Evolutionary conservation across 2,797 vertebrate genomes (phyloP), one percentile per base, ranked within the genome.

Genomic region (Acestrorhynchus altus): DNA sequence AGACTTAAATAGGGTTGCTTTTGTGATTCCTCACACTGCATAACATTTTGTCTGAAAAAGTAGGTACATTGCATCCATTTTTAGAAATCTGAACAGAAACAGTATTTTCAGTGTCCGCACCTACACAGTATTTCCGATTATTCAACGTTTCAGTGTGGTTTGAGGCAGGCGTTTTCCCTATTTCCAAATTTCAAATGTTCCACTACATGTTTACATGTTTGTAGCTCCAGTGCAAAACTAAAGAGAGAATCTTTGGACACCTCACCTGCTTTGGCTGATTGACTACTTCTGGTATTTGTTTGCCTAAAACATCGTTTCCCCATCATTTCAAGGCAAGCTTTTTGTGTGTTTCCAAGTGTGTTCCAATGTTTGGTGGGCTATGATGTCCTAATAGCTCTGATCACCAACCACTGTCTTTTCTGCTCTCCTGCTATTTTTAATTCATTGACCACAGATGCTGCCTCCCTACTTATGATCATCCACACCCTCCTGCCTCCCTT

Each of bases 371-470:
- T 89, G 83, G 78, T 81, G 84, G 84, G 85, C 91, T 92, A 92
- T 93, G 90, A 94, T 94, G 89, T 90, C 89, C 92, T 89, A 93
- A 95, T 93, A 94, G 93, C 88, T 84, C 88, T 92, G 93, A 93
- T 95, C 93, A 91, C 89, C 89, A 90, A 90, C 90, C 91, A 91
- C 91, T 91, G 92, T 92, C 92, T 92, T 90, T 90, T 91, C 90
- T 91, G 90, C 90, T 93, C 88, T 46, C 90, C 91, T 93, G 89
- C 91, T 93, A 93, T 94, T 94, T 94, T 94, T 94, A 94, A 94
- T 94, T 94, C 92, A 88, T 90, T 93, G 91, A 90, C 92, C 92
- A 90, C 89, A 91, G 89, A 92, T 93, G 92, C 93, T 92, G 93
- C 90, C 91, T 92, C 92, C 90, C 66, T 77, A 90, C 90, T 87